Evolutionary conservation across 1,140 invertebrate species (phyloP).

Genomic region (fruit fly (Drosophila melanogaster)): Release_6_plus_ISO1_MT NT_037436.4:21113001-21113500

Average conservation of each 20-base stretch:
- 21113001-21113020: conserved; percentile 22
- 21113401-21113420: conserved; percentile 21
- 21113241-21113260: too few species aligned
- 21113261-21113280: too few species aligned
- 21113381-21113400: conserved; percentile 18
- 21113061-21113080: conserved; percentile 78
- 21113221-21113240: too few species aligned
- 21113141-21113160: conserved; percentile 54
- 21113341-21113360: too few species aligned
- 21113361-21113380: conserved; percentile 16
- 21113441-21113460: conserved; percentile 79
- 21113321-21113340: too few species aligned
- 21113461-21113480: conserved; percentile 72
- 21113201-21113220: background rate
- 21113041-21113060: conserved; percentile 63
- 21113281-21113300: too few species aligned
- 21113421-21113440: conserved; percentile 51
- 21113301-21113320: too few species aligned
- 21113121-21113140: conserved; percentile 27
- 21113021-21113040: conserved; percentile 44
- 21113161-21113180: conserved; percentile 30
- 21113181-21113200: background rate
- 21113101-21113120: conserved; percentile 51
- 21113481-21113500: conserved; percentile 79
- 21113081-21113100: conserved; percentile 79